A percentile compares a stretch with the other conserved stretches of the same genome.
These are phyloP conservation scores for Cyanoderma ruficeps DNA, from an alignment of 2,113 vertebrate species.

Conservation along the genomic window DNA sequence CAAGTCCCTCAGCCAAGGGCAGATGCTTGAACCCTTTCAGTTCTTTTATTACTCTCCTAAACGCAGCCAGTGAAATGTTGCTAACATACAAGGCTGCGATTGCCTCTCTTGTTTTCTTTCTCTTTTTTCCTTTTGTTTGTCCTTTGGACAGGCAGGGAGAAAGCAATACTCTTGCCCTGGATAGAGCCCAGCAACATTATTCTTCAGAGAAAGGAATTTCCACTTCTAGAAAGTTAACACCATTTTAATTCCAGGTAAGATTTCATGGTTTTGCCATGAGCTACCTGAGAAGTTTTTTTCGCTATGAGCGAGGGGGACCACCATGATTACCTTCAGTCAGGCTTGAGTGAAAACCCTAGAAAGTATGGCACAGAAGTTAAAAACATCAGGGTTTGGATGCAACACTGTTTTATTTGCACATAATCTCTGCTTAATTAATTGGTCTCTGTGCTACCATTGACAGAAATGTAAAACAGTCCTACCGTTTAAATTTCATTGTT, in stretches of 20 bases:
- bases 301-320: not conserved
- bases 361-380: conserved; percentile 34
- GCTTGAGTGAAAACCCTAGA: not conserved
- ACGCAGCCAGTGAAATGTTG: not conserved
- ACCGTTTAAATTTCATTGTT: not conserved
- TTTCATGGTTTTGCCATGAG: conserved; percentile 13
- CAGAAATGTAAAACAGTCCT: conserved; percentile 9
- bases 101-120: not conserved
- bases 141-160: not conserved
- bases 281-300: not conserved
- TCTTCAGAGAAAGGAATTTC: not conserved
- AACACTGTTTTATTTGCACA: not conserved
- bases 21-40: conserved; percentile 44
- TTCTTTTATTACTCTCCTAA: conserved; percentile 57
- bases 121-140: not conserved
- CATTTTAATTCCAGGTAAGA: conserved; percentile 43
- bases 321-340: not conserved
- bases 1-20: not conserved
- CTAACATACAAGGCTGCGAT: not conserved
- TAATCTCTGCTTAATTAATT: conserved; percentile 50
- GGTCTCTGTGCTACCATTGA: conserved; percentile 22
- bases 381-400: conserved; percentile 17
- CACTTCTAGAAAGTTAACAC: conserved; percentile 27
- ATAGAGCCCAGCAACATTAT: not conserved
- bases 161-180: not conserved